Conservation (phyloP, 2,888 invertebrate species). For the Phengaris alcon region DNA sequence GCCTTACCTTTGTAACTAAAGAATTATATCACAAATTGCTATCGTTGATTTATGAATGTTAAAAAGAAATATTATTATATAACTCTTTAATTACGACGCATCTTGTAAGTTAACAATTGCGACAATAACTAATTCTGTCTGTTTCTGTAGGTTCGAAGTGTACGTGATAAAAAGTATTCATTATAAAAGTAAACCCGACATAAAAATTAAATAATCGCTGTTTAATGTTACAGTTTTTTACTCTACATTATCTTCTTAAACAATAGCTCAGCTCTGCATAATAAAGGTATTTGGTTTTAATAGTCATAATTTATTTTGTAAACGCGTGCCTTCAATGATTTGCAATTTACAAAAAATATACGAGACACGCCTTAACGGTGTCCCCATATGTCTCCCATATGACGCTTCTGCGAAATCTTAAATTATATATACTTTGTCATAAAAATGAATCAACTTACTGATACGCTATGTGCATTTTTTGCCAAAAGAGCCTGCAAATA, state of each 20-base stretch:
- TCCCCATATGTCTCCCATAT: slow-evolving; percentile 33
- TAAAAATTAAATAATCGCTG: too few relatives aligned
- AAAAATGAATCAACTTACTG: background rate
- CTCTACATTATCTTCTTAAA: background rate
- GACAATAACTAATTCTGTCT: too few relatives aligned
- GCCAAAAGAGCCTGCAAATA: too few relatives aligned
- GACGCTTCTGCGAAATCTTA: slow-evolving; percentile 27
- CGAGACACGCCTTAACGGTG: slow-evolving; percentile 36
- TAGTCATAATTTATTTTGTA: slow-evolving; percentile 18
- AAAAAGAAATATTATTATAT: too few relatives aligned
- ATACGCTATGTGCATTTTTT: background rate
- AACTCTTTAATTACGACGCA: too few relatives aligned
- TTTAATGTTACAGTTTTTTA: too few relatives aligned
- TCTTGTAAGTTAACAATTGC: too few relatives aligned
- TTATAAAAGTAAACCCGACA: too few relatives aligned
- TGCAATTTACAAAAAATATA: slow-evolving; percentile 24
- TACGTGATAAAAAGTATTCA: too few relatives aligned
- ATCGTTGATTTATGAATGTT: background rate
- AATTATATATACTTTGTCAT: slow-evolving; percentile 23
- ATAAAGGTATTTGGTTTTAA: slow-evolving; percentile 7
- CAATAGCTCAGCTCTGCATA: background rate
- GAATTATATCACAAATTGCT: slow-evolving; percentile 2
- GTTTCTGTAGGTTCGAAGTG: too few relatives aligned
- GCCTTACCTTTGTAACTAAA: slow-evolving; percentile 32
- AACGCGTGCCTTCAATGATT: slow-evolving; percentile 20